phyloP scores from a whole-genome alignment of 2,113 vertebrate genomes.

The Tragelaphus imberbis region DNA sequence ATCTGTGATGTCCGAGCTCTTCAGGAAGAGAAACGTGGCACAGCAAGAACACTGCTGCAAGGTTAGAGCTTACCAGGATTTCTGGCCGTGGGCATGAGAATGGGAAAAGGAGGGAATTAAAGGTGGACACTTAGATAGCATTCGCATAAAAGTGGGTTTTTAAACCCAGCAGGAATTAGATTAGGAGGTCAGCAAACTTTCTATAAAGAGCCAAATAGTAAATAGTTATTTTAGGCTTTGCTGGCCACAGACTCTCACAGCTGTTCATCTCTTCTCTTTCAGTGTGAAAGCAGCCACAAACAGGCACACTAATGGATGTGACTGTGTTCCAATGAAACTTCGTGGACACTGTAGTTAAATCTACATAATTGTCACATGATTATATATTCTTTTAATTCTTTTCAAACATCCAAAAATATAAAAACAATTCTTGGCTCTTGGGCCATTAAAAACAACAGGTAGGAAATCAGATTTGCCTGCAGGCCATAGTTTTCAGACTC shows the following conservation, averaged over 20 bases:
- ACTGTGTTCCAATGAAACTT: not conserved
- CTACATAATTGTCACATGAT: not conserved
- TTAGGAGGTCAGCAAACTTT: not conserved
- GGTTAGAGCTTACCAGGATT: not conserved
- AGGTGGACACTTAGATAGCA: not conserved
- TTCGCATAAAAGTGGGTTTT: not conserved
- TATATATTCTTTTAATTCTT: not conserved
- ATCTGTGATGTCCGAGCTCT: not conserved
- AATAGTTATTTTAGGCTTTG: not conserved
- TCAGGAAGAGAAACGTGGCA: not conserved
- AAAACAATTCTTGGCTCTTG: not conserved
- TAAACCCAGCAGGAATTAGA: not conserved
- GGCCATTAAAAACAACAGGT: not conserved
- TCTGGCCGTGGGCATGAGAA: not conserved
- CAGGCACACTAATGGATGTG: not conserved
- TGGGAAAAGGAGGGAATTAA: not conserved
- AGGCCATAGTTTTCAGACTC: not conserved
- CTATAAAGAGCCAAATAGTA: not conserved
- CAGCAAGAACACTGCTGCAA: not conserved
- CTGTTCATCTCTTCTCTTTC: not conserved
- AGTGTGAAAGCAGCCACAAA: not conserved
- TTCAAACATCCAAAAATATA: constrained; percentile 8
- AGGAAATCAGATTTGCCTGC: not conserved
- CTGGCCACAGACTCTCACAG: not conserved
- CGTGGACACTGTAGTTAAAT: not conserved